Evolutionary conservation across 2,888 invertebrate species (phyloP).

Genomic region (Celastrina argiolus): DNA sequence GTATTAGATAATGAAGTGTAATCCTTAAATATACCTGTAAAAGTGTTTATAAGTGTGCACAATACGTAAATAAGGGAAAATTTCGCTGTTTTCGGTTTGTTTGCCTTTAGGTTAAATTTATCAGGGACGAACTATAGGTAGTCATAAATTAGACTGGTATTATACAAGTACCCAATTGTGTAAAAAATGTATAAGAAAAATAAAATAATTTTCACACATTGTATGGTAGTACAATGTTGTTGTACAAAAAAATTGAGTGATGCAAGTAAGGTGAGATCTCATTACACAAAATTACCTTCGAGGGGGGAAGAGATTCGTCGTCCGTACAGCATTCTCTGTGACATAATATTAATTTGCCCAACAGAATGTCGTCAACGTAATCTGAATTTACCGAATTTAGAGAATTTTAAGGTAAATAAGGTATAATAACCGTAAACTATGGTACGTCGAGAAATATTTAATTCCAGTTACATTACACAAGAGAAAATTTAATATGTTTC

Average conservation of each 20-base stretch:
- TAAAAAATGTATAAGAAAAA: neutral
- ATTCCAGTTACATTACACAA: slow-evolving; percentile 13
- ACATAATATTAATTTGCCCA: slow-evolving; percentile 6
- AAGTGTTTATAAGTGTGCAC: too few relatives aligned
- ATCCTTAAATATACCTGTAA: too few relatives aligned
- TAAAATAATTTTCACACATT: neutral
- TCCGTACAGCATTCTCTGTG: neutral
- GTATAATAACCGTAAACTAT: slow-evolving; percentile 4
- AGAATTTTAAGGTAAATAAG: slow-evolving; percentile 10
- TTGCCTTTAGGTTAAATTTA: too few relatives aligned
- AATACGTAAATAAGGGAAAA: too few relatives aligned
- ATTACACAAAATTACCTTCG: neutral
- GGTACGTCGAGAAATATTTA: neutral
- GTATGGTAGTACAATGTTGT: neutral
- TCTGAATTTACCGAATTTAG: slow-evolving; percentile 8
- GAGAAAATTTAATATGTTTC: slow-evolving; percentile 19
- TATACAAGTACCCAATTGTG: neutral
- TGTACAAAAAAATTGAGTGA: neutral
- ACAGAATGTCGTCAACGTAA: neutral
- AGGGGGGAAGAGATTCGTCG: neutral
- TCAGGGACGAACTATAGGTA: too few relatives aligned
- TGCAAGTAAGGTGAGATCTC: neutral
- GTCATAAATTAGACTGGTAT: too few relatives aligned
- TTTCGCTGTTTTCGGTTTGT: too few relatives aligned
- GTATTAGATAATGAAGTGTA: too few relatives aligned